Evolutionary conservation across 2,113 vertebrate genomes (phyloP).

Genomic region (Toxotes jaculatrix): DNA sequence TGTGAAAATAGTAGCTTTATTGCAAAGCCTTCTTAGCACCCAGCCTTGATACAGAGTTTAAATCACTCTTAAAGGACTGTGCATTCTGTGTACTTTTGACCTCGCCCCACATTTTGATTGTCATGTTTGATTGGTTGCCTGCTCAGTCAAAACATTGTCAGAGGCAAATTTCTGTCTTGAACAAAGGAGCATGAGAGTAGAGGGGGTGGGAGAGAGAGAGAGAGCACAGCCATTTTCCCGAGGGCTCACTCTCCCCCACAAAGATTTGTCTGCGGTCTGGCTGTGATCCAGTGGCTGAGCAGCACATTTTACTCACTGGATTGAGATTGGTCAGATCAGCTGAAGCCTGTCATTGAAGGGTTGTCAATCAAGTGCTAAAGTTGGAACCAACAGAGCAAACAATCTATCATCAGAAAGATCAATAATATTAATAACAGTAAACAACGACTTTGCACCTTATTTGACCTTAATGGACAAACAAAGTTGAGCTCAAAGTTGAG

Average conservation of each 20-base stretch:
- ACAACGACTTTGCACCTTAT: conserved; percentile 28
- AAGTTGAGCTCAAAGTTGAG: neutral
- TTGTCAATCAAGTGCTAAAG: conserved; percentile 20
- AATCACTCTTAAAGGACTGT: neutral
- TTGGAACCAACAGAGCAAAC: neutral
- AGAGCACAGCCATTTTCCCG: conserved; percentile 44
- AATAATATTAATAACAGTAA: neutral
- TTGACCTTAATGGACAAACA: conserved; percentile 37
- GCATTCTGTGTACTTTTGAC: conserved; percentile 59
- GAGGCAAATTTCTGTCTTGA: conserved; percentile 43
- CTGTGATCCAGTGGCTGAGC: conserved; percentile 41
- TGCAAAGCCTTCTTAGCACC: neutral
- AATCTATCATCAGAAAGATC: conserved; percentile 2
- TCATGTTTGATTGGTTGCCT: conserved; percentile 61
- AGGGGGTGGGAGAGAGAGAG: neutral
- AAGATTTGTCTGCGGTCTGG: conserved; percentile 28
- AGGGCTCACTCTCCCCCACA: conserved; percentile 24
- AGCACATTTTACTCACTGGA: conserved; percentile 19
- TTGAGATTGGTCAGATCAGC: conserved; percentile 46
- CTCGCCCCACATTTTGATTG: conserved; percentile 64
- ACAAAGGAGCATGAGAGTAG: conserved; percentile 14
- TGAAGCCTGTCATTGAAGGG: conserved; percentile 34
- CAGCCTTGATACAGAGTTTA: neutral
- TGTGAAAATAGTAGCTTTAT: conserved; percentile 19
- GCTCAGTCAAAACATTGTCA: conserved; percentile 52